Evolutionary conservation across 2,797 vertebrate genomes (phyloP), one percentile per base, ranked within the genome.

Genomic region (Liasis olivaceus): DNA sequence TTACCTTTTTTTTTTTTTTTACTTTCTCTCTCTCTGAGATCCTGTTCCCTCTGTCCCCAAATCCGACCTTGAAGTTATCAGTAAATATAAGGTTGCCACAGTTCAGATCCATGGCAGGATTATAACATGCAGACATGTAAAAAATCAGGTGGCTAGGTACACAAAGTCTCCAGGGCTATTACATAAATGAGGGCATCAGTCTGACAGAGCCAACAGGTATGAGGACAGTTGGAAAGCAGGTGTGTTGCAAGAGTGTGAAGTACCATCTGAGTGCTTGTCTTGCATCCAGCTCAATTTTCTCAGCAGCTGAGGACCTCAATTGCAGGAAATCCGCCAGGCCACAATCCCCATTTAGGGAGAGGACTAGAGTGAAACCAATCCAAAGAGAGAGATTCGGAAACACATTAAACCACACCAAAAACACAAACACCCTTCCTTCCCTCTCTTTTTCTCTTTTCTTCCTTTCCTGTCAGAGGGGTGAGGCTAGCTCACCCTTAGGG

Each of bases 401-500:
- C 89, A 92, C 72, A 94, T 93, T 86, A 89, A 96, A 96, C 59
- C 94, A 96, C 96, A 94, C 92, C 9, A 89, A 94, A 97, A 95
- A 85, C 17, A 95, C 95, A 88, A 89, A 94, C 92, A 84, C 92
- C 96, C n/a, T 56, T 58, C 51, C 64, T 91, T 96, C 97, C 96
- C 92, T 95, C 94, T 97, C 60, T 77, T 66, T 54, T 66, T 13
- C 42, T 51, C 93, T 56, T 63, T 94, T 94, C 96, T 96, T 92
- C 85, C 96, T 95, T 95, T 93, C 92, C 94, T 97, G 95, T 96
- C 96, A 95, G 95, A 96, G 95, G 95, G 95, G 94, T 94, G 94
- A 96, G 92, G 94, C 94, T 94, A 94, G 93, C 95, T 95, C 95
- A 94, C 95, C 97, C 92, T 96, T 95, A 95, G 96, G 97, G 96